phyloP scores from a whole-genome alignment of 2,888 invertebrate genomes.

The Sarcophaga caerulescens region DNA sequence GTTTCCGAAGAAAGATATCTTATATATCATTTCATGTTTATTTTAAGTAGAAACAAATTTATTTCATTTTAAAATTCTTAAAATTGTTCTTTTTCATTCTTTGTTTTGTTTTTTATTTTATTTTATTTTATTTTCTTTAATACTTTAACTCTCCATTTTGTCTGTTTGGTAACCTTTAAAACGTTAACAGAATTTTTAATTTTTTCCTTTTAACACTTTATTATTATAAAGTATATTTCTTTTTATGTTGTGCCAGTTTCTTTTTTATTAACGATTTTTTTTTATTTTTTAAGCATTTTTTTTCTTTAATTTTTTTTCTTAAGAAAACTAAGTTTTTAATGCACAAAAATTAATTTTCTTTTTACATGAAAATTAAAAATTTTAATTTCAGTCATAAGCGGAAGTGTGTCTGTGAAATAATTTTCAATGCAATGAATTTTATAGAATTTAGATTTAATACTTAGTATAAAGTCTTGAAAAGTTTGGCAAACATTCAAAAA shows the following conservation, averaged over 20 bases:
- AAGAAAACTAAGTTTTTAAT: background rate
- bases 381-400: background rate
- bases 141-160: slow-evolving; percentile 46
- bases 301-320: background rate
- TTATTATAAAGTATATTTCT: slow-evolving; percentile 8
- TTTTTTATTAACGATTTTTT: no score
- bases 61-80: slow-evolving; percentile 15
- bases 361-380: no score
- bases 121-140: background rate
- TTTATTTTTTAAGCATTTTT: no score
- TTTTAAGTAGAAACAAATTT: background rate
- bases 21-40: slow-evolving; percentile 10
- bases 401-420: slow-evolving; percentile 22
- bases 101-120: no score
- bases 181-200: slow-evolving; percentile 61
- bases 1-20: background rate
- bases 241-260: slow-evolving; percentile 43
- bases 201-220: slow-evolving; percentile 17
- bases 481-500: slow-evolving; percentile 43
- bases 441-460: background rate
- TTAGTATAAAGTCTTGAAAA: background rate
- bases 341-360: background rate
- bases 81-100: no score
- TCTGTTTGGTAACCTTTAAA: slow-evolving; percentile 60
- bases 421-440: slow-evolving; percentile 26